Base-by-base conservation (phyloP, 2,113 vertebrate species). In the Prionailurus bengalensis region DNA sequence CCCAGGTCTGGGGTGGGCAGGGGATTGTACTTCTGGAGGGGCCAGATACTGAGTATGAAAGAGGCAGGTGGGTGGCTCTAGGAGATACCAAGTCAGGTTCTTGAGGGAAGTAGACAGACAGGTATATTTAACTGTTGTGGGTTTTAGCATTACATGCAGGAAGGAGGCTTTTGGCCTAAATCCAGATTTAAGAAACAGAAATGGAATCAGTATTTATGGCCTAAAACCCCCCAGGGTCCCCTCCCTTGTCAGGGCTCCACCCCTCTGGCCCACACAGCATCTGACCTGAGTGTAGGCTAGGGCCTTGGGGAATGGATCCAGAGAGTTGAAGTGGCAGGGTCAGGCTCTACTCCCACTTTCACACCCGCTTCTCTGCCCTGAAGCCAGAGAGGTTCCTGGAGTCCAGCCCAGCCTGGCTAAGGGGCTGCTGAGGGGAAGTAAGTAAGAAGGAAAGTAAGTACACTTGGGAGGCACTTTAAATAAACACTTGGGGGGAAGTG, bases 141-240 rank as follows among this genome's bases (percentile, higher is more conserved):
- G 78, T 73, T 96, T 90, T 74, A 81, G 55, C 68, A 81, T 76
- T 82, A 42, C 83, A 91, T 76, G 94, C 87, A 97, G 81, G 90
- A 95, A 96, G 71, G 79, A 95, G 68, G 29, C 66, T 95, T 97
- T 89, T 48, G 86, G 84, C 73, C 91, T 94, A 95, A 96, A 93
- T 88, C 48, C 66, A 98, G 88, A 97, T 82, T 95, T 95, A 96
- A 95, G 82, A 97, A 96, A 95, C 92, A 96, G 94, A 96, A 94
- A 63, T 48, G 53, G 71, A 97, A 93, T 79, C 89, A 74, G 66
- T 97, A 98, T 97, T 98, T 97, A 98, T 95, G 91, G 95, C 39
- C 92, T 45, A 3, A 85, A 89, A 81, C 70, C 80, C 48, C 96
- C 92, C 42, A 68, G 95, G 48, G 94, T 91, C 91, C 33, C 14